Base-by-base conservation (phyloP, 1,140 invertebrate genomes). In the Cyclargus thomasi region DNA sequence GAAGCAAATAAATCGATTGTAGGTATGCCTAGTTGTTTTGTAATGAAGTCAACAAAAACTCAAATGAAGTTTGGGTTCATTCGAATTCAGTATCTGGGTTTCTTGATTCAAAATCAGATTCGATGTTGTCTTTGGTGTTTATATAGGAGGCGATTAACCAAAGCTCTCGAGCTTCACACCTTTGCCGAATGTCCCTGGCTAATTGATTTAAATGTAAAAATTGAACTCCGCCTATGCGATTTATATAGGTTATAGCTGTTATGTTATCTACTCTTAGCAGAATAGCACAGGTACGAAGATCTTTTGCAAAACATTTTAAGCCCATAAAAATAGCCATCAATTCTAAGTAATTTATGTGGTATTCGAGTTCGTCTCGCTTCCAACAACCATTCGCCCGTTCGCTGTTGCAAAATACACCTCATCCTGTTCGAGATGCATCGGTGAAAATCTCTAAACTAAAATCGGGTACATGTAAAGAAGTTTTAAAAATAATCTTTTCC, bases 71-170 rank as follows among this genome's bases (percentile, higher is more conserved):
- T 18, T 65, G 21, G 23, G 55, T 53, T 47, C 68, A 55, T 53
- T 71, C 70, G 14, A 23, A 20, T 16, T 71, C 67, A 10, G 67
- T 21, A 62, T 68, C 22, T 22, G 63, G 6, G n/a, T 21, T 53
- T 22, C 67, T 14, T 22, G 67, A 68, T 53, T 63, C 67, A 6
- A 23, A n/a, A 63, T 68, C 67, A 20, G 62, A 62, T 23, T 55
- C 62, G 11, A 16, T n/a, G 21, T 68, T 68, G n/a, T 63, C 17
- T 55, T 23, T 23, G 23, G 62, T n/a, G 18, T 53, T 47, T 53
- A 63, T 63, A 21, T 67, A 67, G 16, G 59, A 67, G 17, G 65
- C 66, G 16, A 47, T 63, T 62, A 67, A 6, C 8, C 8, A 62
- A 62, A 22, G n/a, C 2, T 62, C 20, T 23, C 59, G 20, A 14